Conservation (phyloP, 2,113 vertebrate genomes). For the Semnornis frantzii region DNA sequence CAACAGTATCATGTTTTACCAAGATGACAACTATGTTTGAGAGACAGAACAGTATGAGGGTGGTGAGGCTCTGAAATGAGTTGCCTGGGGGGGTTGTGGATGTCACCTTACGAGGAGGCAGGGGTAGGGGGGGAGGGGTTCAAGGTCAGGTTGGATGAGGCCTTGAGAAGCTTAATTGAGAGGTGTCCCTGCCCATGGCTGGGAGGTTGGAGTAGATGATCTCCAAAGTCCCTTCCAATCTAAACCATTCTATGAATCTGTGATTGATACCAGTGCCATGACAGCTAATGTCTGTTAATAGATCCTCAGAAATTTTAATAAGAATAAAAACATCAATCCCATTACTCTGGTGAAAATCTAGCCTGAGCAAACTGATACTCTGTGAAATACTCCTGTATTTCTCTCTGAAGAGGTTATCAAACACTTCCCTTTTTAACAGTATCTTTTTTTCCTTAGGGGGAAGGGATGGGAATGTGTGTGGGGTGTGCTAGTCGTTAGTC, state of each 20-base stretch:
- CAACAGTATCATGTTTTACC: not conserved
- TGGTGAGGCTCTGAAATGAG: too few relatives aligned
- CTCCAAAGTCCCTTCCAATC: too few relatives aligned
- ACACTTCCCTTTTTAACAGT: not conserved
- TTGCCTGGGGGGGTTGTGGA: too few relatives aligned
- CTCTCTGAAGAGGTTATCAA: not conserved
- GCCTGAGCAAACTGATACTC: not conserved
- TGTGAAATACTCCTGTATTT: not conserved
- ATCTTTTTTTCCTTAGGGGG: not conserved
- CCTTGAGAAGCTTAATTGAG: too few relatives aligned
- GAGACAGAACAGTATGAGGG: not conserved
- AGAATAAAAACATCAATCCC: not conserved
- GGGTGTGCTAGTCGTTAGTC: not conserved
- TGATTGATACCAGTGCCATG: not conserved
- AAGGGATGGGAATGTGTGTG: not conserved
- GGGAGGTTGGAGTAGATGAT: too few relatives aligned
- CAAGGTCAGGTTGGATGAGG: too few relatives aligned
- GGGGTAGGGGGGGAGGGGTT: too few relatives aligned
- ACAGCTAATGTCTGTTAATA: not conserved
- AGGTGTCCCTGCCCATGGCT: too few relatives aligned
- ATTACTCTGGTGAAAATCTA: not conserved
- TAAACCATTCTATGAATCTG: too few relatives aligned
- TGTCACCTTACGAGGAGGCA: too few relatives aligned
- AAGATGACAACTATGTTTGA: not conserved
- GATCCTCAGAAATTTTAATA: not conserved